Conservation (phyloP, 2,797 vertebrate genomes). For the Diplodus puntazzo region DNA sequence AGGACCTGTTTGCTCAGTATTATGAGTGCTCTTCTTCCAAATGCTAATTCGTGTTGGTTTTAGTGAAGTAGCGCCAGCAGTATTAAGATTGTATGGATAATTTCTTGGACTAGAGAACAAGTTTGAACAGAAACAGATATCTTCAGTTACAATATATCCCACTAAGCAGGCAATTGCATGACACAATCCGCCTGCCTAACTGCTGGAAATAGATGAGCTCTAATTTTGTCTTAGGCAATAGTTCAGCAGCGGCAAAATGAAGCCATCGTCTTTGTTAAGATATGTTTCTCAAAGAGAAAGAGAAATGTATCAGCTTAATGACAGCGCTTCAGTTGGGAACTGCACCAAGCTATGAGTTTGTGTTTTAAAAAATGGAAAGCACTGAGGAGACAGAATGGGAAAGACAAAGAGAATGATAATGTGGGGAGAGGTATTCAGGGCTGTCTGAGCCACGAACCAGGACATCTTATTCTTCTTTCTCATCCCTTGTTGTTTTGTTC, state of each 20-base stretch:
- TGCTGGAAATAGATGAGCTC: slow-evolving; percentile 11
- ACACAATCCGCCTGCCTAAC: slow-evolving; percentile 12
- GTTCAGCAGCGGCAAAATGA: slow-evolving; percentile 21
- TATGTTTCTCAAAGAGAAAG: slow-evolving; percentile 17
- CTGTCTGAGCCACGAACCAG: slow-evolving; percentile 34
- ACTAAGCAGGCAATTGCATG: slow-evolving; percentile 14
- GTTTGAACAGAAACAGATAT: not conserved
- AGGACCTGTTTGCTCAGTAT: not conserved
- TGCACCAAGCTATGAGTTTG: slow-evolving; percentile 17
- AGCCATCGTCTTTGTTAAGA: slow-evolving; percentile 29
- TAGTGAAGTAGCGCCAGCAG: not conserved
- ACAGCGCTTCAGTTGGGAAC: slow-evolving; percentile 15
- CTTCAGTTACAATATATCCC: slow-evolving; percentile 1
- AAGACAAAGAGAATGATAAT: slow-evolving; percentile 14
- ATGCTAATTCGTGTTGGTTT: not conserved
- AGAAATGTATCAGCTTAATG: slow-evolving; percentile 23
- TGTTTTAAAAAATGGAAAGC: not conserved
- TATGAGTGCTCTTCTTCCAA: not conserved
- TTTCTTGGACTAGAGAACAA: not conserved
- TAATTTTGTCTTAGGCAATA: slow-evolving; percentile 31
- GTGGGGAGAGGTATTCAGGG: slow-evolving; percentile 11
- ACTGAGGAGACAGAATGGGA: not conserved
- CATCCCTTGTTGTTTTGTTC: slow-evolving; percentile 14
- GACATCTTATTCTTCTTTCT: slow-evolving; percentile 18
- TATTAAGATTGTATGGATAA: slow-evolving; percentile 4